Evolutionary conservation across 2,888 invertebrate species (phyloP).

Genomic region (Drosophila bunnanda): DNA sequence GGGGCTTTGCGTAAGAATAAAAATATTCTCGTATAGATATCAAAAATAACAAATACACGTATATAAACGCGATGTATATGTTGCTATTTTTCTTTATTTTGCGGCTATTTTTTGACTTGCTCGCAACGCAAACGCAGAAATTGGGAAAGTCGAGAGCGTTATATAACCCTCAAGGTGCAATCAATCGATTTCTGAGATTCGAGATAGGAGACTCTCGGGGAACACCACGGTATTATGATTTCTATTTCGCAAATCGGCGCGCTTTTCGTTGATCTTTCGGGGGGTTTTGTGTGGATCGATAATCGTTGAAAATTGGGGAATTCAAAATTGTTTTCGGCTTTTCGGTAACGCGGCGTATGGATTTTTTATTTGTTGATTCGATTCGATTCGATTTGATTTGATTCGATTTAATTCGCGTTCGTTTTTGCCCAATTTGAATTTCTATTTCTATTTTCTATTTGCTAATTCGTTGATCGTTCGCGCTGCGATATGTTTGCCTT

Average conservation of each 20-base stretch:
- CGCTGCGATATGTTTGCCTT: constrained; percentile 79
- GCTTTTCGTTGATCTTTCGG: constrained; percentile 62
- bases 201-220: constrained; percentile 7
- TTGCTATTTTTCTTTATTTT: constrained; percentile 34
- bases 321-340: constrained; percentile 26
- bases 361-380: constrained; percentile 8
- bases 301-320: constrained; percentile 32
- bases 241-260: constrained; percentile 44
- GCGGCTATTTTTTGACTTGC: constrained; percentile 47
- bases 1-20: constrained; percentile 44
- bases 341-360: constrained; percentile 9
- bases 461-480: constrained; percentile 72
- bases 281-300: constrained; percentile 24
- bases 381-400: constrained; percentile 16
- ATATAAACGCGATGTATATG: constrained; percentile 31
- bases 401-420: constrained; percentile 30
- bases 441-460: constrained; percentile 59
- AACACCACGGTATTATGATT: constrained; percentile 54
- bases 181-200: constrained; percentile 20
- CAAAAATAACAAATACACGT: constrained; percentile 47
- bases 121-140: constrained; percentile 29
- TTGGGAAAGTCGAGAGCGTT: constrained; percentile 29
- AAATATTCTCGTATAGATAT: constrained; percentile 48
- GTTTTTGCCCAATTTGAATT: constrained; percentile 44
- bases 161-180: constrained; percentile 35